Evolutionary conservation across 1,140 invertebrate species (phyloP).

Genomic region (Pantala flavescens): DNA sequence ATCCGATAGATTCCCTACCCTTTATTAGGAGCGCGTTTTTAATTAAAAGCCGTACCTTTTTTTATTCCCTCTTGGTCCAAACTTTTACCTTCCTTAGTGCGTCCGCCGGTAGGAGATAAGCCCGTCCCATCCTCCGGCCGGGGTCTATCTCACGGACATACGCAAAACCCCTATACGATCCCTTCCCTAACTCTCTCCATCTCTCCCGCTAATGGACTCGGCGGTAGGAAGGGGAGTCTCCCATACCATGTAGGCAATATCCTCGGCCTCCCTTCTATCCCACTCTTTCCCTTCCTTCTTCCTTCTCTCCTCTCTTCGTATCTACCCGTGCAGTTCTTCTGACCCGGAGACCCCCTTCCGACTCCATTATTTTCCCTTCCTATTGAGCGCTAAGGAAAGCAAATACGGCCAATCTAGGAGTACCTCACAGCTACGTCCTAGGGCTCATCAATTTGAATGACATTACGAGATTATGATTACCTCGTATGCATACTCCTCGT

Average conservation of each 20-base stretch:
- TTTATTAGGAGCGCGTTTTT: neutral
- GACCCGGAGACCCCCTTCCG: no score
- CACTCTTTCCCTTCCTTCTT: neutral
- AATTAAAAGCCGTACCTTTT: neutral
- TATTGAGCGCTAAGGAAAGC: no score
- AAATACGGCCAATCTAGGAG: no score
- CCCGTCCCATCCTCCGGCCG: no score
- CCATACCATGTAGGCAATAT: neutral
- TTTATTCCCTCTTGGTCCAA: neutral
- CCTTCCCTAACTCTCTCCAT: neutral
- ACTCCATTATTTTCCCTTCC: no score
- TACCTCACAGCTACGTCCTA: no score
- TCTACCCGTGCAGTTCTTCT: no score
- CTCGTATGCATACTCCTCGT: no score
- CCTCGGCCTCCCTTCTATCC: neutral
- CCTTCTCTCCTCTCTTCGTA: neutral
- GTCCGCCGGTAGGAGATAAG: no score
- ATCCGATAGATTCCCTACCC: neutral
- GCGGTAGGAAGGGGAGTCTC: neutral
- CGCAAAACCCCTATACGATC: neutral
- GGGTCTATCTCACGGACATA: no score
- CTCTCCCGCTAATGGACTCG: neutral
- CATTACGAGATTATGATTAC: no score
- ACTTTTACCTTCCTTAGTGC: neutral
- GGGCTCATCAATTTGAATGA: no score